These are phyloP conservation scores for Parnassius apollo DNA, from an alignment of 2,888 invertebrate species.

Conservation along the genomic window DNA sequence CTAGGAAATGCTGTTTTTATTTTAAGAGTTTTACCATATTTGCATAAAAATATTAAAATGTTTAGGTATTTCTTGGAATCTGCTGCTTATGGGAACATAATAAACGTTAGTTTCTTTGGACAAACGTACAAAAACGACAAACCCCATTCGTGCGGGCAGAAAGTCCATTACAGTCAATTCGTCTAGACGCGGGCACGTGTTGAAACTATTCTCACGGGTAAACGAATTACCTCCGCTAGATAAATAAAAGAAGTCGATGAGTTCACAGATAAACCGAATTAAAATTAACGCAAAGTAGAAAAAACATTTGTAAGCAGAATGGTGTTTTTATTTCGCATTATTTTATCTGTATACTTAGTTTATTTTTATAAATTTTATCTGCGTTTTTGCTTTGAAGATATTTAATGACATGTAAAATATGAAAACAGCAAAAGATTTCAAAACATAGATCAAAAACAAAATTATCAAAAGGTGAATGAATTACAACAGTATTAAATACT, in stretches of 20 bases:
- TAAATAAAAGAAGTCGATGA: slow-evolving; percentile 64
- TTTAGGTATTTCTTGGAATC: not conserved
- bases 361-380: not conserved
- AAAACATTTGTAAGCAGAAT: slow-evolving; percentile 19
- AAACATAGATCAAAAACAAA: too few species aligned
- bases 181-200: slow-evolving; percentile 70
- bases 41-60: too few species aligned
- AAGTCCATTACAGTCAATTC: slow-evolving; percentile 75
- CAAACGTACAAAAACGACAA: slow-evolving; percentile 47
- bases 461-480: too few species aligned
- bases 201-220: slow-evolving; percentile 75
- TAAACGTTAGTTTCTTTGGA: slow-evolving; percentile 43
- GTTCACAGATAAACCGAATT: slow-evolving; percentile 56
- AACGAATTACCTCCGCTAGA: slow-evolving; percentile 70
- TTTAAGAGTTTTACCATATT: too few species aligned
- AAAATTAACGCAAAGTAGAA: slow-evolving; percentile 53
- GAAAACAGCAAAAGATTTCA: too few species aligned
- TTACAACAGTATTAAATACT: too few species aligned
- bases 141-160: slow-evolving; percentile 53
- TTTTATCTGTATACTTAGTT: slow-evolving; percentile 1
- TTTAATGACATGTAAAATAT: too few species aligned
- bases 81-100: slow-evolving; percentile 38
- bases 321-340: not conserved
- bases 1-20: too few species aligned
- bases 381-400: too few species aligned